phyloP scores from a whole-genome alignment of 2,888 invertebrate genomes.

The Synanthedon vespiformis region DNA sequence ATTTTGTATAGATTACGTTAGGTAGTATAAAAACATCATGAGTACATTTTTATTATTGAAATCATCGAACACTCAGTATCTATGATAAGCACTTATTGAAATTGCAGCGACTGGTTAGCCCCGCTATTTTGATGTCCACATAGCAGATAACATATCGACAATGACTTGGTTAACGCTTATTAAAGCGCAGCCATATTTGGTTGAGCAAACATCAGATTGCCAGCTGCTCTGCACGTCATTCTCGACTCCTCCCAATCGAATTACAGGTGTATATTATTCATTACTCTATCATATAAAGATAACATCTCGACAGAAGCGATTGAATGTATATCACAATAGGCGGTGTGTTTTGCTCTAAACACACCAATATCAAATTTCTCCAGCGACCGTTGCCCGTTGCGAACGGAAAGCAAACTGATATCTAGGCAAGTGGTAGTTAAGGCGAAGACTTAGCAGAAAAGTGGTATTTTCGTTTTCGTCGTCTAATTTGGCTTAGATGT shows the following conservation, averaged over 20 bases:
- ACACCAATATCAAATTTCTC: slow-evolving; percentile 35
- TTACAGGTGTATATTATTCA: slow-evolving; percentile 55
- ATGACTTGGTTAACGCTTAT: not conserved
- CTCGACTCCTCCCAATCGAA: slow-evolving; percentile 33
- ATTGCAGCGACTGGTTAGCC: not conserved
- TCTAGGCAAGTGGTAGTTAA: slow-evolving; percentile 30
- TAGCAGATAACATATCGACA: not conserved
- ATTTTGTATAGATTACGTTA: no score
- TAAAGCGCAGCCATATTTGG: not conserved
- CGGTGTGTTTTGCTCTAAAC: slow-evolving; percentile 50
- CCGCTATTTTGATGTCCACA: not conserved
- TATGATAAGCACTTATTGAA: not conserved
- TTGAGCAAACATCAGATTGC: slow-evolving; percentile 32
- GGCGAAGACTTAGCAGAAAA: no score
- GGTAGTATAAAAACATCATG: no score
- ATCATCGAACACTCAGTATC: no score
- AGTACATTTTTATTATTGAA: no score
- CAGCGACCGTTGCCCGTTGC: slow-evolving; percentile 10
- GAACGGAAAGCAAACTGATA: slow-evolving; percentile 20
- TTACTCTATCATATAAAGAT: slow-evolving; percentile 57
- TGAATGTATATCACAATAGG: slow-evolving; percentile 51
- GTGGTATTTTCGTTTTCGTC: no score
- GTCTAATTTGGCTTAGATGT: no score
- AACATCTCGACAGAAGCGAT: slow-evolving; percentile 59
- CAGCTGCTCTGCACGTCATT: slow-evolving; percentile 45